Base-by-base conservation (phyloP, 2,797 vertebrate species). In the Tadarida brasiliensis region DNA sequence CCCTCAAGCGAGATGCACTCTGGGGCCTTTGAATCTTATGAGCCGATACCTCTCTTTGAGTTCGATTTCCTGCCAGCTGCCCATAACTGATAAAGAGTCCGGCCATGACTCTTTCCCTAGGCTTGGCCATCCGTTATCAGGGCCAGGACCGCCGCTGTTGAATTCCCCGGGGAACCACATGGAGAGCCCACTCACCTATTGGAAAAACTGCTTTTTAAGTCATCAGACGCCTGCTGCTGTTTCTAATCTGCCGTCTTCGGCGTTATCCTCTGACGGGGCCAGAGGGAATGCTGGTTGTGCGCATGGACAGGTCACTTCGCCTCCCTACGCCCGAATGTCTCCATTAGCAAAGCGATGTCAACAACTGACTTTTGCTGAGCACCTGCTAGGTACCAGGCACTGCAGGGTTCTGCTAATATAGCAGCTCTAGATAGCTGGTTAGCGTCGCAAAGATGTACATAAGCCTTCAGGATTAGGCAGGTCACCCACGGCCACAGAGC, bases 361-460 rank as follows among this genome's bases (percentile, higher is more conserved):
- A 33, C 3, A 51, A 10, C 22, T 17, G 61, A 28, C 16, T 28
- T 33, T 30, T 56, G n/a, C 3, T 33, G n/a, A 91, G 33, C 24
- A 54, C 39, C 33, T 83, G 63, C 67, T 15, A 20, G 2, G 15
- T 4, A 20, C 33, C 81, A 54, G 67, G 24, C 28, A 24, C 30
- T 30, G 26, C 0, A 26, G 2, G 9, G 11, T 2, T 28, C 70
- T 35, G 22, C 20, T 35, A 6, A 30, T 12, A 65, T 0, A 65
- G 56, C 26, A 59, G 11, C 24, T 82, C 49, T 84, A 5, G 17
- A 61, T 3, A 11, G 77, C 5, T 15, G 24, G 24, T 24, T 22
- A 35, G 33, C 19, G 4, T 22, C 4, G 5, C 35, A 39, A 92
- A 82, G 33, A 49, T 1, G 33, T 49, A 63, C 10, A 0, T 30